Evolutionary conservation across 2,888 invertebrate species (phyloP).

Genomic region (Diaperis boleti): DNA sequence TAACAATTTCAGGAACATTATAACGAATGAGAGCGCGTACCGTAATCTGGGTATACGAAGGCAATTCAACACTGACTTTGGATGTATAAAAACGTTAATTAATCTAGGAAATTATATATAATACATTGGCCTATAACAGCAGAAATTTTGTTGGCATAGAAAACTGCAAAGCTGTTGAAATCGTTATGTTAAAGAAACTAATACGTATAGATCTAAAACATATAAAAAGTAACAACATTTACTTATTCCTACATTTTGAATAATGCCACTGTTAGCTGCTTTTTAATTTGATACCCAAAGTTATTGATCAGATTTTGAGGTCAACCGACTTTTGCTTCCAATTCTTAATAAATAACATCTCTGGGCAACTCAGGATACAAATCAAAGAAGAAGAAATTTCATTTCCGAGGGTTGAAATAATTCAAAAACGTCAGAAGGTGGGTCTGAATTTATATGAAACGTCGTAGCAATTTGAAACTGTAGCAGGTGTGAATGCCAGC

Average conservation of each 20-base stretch:
- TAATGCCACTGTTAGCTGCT: slow-evolving; percentile 1
- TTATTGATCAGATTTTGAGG: slow-evolving; percentile 1
- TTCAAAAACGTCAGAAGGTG: slow-evolving; percentile 34
- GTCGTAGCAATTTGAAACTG: slow-evolving; percentile 40
- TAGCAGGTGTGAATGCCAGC: slow-evolving; percentile 45
- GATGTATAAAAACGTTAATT: too few relatives aligned
- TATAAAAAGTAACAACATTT: too few relatives aligned
- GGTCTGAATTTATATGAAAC: slow-evolving; percentile 37
- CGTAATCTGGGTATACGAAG: too few relatives aligned
- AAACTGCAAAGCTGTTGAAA: too few relatives aligned
- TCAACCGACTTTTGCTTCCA: slow-evolving; percentile 2
- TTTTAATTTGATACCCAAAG: neutral
- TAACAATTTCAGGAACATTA: neutral
- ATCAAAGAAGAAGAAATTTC: slow-evolving; percentile 19
- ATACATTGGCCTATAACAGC: too few relatives aligned
- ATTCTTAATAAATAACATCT: slow-evolving; percentile 27
- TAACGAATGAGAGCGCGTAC: neutral
- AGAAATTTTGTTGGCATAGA: too few relatives aligned
- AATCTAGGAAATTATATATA: too few relatives aligned
- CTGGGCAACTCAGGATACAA: slow-evolving; percentile 13
- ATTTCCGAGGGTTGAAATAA: slow-evolving; percentile 23
- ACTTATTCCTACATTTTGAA: too few relatives aligned
- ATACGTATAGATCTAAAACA: too few relatives aligned
- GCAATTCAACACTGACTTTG: too few relatives aligned
- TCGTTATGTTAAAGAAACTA: too few relatives aligned